These are phyloP conservation scores for Idaea straminata DNA, from an alignment of 2,888 invertebrate species.

Conservation along the genomic window DNA sequence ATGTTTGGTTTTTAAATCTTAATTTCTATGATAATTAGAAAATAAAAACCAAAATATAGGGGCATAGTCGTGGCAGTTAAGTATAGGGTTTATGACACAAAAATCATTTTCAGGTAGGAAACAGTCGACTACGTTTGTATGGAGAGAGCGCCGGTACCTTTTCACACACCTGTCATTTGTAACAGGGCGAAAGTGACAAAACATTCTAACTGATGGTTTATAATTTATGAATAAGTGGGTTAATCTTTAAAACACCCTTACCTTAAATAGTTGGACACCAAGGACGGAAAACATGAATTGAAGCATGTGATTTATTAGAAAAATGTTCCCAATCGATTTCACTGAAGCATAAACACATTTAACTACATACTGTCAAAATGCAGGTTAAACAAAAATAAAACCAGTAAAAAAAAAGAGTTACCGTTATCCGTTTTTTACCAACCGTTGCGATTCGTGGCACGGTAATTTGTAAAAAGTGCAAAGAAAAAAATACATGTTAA, in stretches of 20 bases:
- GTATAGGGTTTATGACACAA: no score
- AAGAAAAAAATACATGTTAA: conserved; percentile 38
- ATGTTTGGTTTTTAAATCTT: no score
- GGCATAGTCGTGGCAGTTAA: no score
- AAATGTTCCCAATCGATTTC: conserved; percentile 99
- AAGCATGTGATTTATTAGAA: conserved; percentile 99
- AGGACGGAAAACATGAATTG: conserved; percentile 99
- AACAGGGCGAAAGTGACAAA: no score
- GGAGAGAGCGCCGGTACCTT: no score
- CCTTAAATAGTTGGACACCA: conserved; percentile 99
- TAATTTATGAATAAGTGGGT: no score
- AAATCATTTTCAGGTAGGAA: no score
- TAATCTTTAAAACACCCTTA: conserved; percentile 64
- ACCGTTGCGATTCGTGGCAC: conserved; percentile 45
- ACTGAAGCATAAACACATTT: conserved; percentile 99
- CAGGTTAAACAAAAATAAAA: not conserved
- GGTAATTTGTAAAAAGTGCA: conserved; percentile 52
- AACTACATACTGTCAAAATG: conserved; percentile 92
- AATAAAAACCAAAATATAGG: no score
- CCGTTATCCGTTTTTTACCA: conserved; percentile 16
- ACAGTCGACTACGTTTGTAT: no score
- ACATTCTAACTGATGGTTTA: no score
- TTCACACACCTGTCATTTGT: no score
- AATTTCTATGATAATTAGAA: no score
- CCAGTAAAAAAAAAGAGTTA: not conserved